These are phyloP conservation scores for Leucophenga montana DNA, from an alignment of 2,888 invertebrate genomes.

Conservation along the genomic window DNA sequence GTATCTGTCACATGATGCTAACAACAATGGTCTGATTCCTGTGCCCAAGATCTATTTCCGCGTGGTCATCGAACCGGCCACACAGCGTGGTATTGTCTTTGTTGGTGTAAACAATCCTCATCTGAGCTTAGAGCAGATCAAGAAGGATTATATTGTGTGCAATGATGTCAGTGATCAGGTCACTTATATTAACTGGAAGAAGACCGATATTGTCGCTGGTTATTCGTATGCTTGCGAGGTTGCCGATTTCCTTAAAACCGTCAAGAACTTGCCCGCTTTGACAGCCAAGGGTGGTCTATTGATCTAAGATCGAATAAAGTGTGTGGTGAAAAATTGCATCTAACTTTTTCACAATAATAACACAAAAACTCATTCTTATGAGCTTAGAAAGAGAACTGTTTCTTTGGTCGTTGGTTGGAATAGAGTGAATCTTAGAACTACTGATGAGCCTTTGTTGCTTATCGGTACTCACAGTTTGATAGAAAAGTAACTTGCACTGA, in stretches of 20 bases:
- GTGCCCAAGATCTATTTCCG: constrained; percentile 78
- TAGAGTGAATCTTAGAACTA: too few species aligned
- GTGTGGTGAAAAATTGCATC: too few species aligned
- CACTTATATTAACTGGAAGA: constrained; percentile 66
- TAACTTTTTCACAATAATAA: too few species aligned
- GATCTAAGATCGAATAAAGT: constrained; percentile 45
- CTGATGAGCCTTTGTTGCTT: too few species aligned
- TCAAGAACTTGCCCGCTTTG: constrained; percentile 59
- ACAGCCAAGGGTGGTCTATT: constrained; percentile 61
- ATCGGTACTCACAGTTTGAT: too few species aligned
- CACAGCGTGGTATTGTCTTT: constrained; percentile 75
- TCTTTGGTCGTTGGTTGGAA: too few species aligned
- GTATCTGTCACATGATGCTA: constrained; percentile 68
- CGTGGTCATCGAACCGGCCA: constrained; percentile 74
- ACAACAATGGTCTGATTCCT: constrained; percentile 73
- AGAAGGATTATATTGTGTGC: constrained; percentile 64
- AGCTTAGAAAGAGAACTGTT: too few species aligned
- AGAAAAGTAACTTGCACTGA: too few species aligned
- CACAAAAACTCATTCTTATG: too few species aligned
- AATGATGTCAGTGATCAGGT: constrained; percentile 64
- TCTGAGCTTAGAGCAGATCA: constrained; percentile 61
- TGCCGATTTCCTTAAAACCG: constrained; percentile 57
- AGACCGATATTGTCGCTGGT: constrained; percentile 60
- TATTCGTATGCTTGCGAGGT: constrained; percentile 70
- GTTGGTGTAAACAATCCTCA: constrained; percentile 74